Conservation (phyloP, 2,797 vertebrate species). For the Trichosurus vulpecula region DNA sequence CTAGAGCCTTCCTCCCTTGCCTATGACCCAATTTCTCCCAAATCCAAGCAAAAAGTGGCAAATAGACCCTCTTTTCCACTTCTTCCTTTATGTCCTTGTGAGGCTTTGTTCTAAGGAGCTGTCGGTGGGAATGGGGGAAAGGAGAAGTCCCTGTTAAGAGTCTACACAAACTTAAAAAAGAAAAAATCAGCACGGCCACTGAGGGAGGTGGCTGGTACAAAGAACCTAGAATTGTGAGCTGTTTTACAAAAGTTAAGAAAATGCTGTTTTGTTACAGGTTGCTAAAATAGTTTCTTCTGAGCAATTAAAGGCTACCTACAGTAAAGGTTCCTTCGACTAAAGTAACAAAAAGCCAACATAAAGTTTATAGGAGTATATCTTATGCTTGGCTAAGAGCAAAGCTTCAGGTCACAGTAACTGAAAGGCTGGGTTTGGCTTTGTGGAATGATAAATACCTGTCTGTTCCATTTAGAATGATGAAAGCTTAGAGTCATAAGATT, state of each 20-base stretch:
- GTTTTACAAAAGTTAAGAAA: neutral
- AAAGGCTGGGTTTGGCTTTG: neutral
- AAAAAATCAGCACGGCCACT: neutral
- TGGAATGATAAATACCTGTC: neutral
- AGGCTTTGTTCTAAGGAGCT: neutral
- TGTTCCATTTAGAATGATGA: constrained; percentile 7
- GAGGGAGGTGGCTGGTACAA: neutral
- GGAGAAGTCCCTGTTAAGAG: neutral
- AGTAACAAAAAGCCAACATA: neutral
- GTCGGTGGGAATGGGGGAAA: neutral
- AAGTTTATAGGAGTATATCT: neutral
- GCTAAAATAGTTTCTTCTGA: no score
- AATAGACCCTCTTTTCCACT: neutral
- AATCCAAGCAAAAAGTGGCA: neutral
- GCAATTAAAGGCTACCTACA: neutral
- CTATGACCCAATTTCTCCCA: constrained; percentile 6
- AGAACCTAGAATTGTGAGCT: neutral
- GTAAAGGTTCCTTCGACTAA: neutral
- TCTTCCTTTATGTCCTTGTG: neutral
- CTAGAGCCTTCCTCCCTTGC: constrained; percentile 21
- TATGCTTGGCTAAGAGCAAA: neutral
- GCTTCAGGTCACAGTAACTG: neutral
- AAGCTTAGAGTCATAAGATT: constrained; percentile 10
- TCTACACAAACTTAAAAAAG: neutral
- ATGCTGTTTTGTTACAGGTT: no score